Evolutionary conservation across 1,140 invertebrate genomes (phyloP).

Genomic region (Drosophila kurseongensis): DNA sequence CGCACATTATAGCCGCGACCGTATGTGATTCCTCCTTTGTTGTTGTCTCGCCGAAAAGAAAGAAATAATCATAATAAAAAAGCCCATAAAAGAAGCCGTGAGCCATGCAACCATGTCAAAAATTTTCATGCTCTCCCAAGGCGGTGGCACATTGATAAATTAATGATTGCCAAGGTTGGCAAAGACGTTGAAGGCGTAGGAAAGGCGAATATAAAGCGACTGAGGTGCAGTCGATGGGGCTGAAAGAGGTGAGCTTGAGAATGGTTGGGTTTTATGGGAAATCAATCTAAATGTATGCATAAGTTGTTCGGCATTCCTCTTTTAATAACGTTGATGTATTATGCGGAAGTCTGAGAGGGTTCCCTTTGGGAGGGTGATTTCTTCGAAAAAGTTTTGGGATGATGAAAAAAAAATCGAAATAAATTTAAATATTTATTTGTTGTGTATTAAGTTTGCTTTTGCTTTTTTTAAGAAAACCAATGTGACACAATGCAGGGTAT

Average conservation of each 20-base stretch:
- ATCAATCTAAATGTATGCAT: constrained; percentile 70
- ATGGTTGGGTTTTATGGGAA: constrained; percentile 63
- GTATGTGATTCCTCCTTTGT: constrained; percentile 60
- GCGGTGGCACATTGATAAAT: constrained; percentile 80
- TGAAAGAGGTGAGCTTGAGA: constrained; percentile 27
- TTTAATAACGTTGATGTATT: constrained; percentile 47
- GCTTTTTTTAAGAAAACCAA: no score
- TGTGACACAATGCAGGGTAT: no score
- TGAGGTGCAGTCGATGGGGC: constrained; percentile 46
- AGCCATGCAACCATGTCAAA: constrained; percentile 63
- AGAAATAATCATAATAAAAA: constrained; percentile 83
- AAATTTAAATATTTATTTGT: background rate
- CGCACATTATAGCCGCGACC: constrained; percentile 63
- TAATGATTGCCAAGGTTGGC: constrained; percentile 73
- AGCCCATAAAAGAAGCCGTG: constrained; percentile 72
- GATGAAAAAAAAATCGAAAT: background rate
- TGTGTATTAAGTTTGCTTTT: background rate
- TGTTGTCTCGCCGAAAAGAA: constrained; percentile 63
- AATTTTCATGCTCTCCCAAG: constrained; percentile 80
- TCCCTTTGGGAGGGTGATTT: background rate
- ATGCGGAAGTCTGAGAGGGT: constrained; percentile 5
- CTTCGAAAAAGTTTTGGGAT: background rate
- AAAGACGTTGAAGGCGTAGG: constrained; percentile 33
- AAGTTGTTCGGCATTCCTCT: constrained; percentile 37
- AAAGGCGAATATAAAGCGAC: constrained; percentile 33